A percentile compares a stretch with the other conserved stretches of the same genome.
Conservation (phyloP, 2,888 invertebrate species). For the Xylota segnis region DNA sequence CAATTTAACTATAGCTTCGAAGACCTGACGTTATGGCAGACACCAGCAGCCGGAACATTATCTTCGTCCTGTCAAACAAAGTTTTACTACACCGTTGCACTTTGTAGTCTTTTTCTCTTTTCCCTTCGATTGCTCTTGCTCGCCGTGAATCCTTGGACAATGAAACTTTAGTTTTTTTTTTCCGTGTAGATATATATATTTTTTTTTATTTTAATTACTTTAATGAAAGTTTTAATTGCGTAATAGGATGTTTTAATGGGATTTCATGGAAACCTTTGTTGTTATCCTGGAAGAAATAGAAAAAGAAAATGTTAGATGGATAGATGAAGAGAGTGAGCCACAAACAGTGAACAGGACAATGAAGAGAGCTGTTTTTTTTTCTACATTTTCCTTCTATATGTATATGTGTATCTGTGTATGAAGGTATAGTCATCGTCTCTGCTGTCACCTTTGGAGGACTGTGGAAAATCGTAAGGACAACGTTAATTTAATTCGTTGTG, state of each 20-base stretch:
- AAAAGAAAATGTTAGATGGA: conserved; percentile 51
- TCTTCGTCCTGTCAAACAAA: conserved; percentile 69
- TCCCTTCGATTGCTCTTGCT: conserved; percentile 16
- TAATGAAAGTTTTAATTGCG: conserved; percentile 73
- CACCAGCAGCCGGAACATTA: conserved; percentile 46
- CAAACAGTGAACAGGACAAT: background rate
- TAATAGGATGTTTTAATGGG: conserved; percentile 64
- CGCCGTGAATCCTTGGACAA: conserved; percentile 23
- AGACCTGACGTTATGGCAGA: conserved; percentile 29
- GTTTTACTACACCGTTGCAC: conserved; percentile 69
- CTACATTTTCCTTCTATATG: too few species aligned
- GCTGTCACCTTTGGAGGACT: conserved; percentile 55
- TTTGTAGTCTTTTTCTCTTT: conserved; percentile 47
- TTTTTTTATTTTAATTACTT: conserved; percentile 68
- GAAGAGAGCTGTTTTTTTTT: conserved; percentile 16
- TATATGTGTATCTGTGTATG: background rate
- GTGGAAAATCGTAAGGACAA: conserved; percentile 54
- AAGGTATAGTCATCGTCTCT: background rate
- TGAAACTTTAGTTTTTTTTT: conserved; percentile 35
- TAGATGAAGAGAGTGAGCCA: conserved; percentile 20
- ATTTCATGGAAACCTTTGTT: conserved; percentile 64
- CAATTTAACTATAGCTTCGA: conserved; percentile 67
- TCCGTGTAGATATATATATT: conserved; percentile 11
- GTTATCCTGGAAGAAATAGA: conserved; percentile 64
- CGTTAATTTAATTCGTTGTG: conserved; percentile 62